Evolutionary conservation across 2,113 vertebrate species (phyloP).

Genomic region (Poeciliopsis occidentalis): DNA sequence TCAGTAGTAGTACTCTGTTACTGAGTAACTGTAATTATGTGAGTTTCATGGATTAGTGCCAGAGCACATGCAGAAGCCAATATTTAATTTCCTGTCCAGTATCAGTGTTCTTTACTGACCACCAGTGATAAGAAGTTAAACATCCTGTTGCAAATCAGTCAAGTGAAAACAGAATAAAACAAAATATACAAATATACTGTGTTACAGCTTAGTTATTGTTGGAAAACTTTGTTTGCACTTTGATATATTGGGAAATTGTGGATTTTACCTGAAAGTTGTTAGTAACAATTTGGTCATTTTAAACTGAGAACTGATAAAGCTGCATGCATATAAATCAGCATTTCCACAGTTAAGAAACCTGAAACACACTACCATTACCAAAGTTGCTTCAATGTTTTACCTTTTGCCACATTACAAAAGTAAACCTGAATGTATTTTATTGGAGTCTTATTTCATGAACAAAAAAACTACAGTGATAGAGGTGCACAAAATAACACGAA

Average conservation of each 20-base stretch:
- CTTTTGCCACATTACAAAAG: background rate
- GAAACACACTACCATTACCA: background rate
- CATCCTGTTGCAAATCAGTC: background rate
- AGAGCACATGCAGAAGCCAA: constrained; percentile 47
- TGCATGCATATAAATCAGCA: constrained; percentile 8
- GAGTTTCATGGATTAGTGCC: constrained; percentile 55
- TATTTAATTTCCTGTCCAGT: constrained; percentile 59
- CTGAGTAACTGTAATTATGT: constrained; percentile 45
- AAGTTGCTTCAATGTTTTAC: constrained; percentile 1
- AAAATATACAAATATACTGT: background rate
- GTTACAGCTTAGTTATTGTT: background rate
- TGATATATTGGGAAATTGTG: background rate
- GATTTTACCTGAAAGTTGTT: constrained; percentile 19
- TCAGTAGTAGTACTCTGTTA: constrained; percentile 57
- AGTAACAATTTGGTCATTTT: background rate
- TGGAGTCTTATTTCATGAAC: background rate
- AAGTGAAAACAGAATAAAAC: background rate
- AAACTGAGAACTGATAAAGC: background rate
- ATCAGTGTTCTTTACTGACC: constrained; percentile 34
- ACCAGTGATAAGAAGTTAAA: constrained; percentile 17
- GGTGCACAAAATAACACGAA: background rate
- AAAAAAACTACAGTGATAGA: background rate
- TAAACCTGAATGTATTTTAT: background rate
- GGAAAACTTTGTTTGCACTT: background rate
- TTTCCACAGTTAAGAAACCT: background rate